Evolutionary conservation across 2,888 invertebrate species (phyloP), one percentile per base, ranked within the genome.

Genomic region (Lasioglossum morio): DNA sequence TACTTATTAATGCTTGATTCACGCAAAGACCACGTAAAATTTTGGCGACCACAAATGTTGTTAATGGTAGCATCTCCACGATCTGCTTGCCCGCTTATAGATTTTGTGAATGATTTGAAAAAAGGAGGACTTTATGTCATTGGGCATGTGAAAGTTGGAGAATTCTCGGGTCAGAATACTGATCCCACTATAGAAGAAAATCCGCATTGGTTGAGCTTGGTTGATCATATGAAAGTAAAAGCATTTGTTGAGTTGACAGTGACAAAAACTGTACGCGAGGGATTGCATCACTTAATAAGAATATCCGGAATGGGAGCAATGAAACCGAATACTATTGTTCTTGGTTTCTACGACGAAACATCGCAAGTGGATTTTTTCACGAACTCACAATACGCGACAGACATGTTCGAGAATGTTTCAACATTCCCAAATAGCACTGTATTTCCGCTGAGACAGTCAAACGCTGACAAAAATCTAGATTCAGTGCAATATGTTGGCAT

Each of bases 31-130:
- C 99, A 99, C 95, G 99, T 99, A 3, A 99, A 99, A 96, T 99
- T 99, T 95, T 99, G 99, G 99, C 96, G 99, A 3, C 99, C 99
- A 0, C 99, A 99, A 96, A 98, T 99, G 96, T 95, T 99, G 80
- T 96, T 99, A 3, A 96, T 99, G 95, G 98, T 99, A 0, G 97
- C 98, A 0, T 98, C 98, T 83, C 99, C 99, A 0, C 96, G 99
- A 16, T 98, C 98, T 12, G 96, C 97, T 19, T 98, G 98, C 93
- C 98, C 99, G 0, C 96, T 99, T 70, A 99, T 99, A 60, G 98
- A 99, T 95, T 99, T 99, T 95, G 98, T 99, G 23, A 99, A 99
- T 93, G 99, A 99, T 94, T 96, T 99, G 94, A 99, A 99, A 94
- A 99, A 99, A 94, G 98, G 98, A 63, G 98, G 98, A 1, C 96